phyloP scores from a whole-genome alignment of 1,140 invertebrate genomes.

The Copidosoma floridanum region DNA sequence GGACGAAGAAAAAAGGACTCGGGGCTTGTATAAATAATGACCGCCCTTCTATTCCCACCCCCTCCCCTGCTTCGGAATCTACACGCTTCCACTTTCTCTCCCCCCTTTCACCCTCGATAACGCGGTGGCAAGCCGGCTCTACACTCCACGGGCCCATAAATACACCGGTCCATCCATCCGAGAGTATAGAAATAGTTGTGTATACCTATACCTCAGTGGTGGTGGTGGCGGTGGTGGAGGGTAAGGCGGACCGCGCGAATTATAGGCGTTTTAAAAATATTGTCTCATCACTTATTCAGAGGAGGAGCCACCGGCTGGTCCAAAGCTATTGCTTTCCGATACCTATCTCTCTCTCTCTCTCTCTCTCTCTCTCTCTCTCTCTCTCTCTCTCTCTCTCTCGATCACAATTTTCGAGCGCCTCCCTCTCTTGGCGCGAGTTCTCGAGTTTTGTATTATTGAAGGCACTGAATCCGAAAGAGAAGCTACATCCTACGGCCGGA shows the following conservation, averaged over 20 bases:
- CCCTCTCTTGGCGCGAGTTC: neutral
- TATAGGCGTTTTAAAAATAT: slow-evolving; percentile 60
- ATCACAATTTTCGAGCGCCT: slow-evolving; percentile 47
- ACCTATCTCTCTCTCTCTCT: slow-evolving; percentile 32
- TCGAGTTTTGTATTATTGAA: neutral
- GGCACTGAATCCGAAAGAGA: slow-evolving; percentile 7
- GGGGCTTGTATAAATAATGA: slow-evolving; percentile 18
- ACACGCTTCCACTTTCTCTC: too few relatives aligned
- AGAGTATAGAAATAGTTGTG: too few relatives aligned
- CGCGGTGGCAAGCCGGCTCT: slow-evolving; percentile 35
- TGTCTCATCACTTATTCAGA: slow-evolving; percentile 56
- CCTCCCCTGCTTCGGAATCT: neutral
- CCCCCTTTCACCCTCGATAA: too few relatives aligned
- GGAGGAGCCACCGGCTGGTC: neutral
- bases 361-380: slow-evolving; percentile 43
- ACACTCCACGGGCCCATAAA: slow-evolving; percentile 58
- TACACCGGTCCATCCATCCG: slow-evolving; percentile 47
- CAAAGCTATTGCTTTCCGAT: slow-evolving; percentile 55
- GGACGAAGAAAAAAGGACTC: neutral
- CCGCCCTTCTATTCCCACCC: neutral
- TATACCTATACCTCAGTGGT: too few relatives aligned
- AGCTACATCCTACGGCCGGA: neutral
- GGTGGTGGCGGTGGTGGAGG: neutral
- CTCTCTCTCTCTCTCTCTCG: slow-evolving; percentile 23
- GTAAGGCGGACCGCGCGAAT: slow-evolving; percentile 44